Conservation (phyloP, 23 tunicate genomes). For the Halocynthia aurantium region DNA sequence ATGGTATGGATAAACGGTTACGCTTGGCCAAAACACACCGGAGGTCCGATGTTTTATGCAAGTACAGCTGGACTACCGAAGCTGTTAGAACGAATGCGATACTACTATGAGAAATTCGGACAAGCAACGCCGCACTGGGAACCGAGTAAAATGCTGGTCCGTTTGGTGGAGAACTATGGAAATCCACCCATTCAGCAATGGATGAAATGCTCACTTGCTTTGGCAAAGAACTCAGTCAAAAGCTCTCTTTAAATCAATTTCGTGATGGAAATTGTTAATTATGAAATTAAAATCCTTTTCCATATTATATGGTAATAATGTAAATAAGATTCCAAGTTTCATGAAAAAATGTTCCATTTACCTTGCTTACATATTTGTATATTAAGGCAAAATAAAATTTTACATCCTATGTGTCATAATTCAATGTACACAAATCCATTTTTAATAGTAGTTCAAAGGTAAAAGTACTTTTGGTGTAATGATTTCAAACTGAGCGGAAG, state of each 20-base stretch:
- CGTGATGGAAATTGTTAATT: no score
- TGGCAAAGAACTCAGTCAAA: neutral
- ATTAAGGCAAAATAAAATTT: no score
- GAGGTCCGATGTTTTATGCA: slow-evolving; percentile 88
- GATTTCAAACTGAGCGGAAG: no score
- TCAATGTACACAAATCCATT: no score
- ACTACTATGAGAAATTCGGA: slow-evolving; percentile 31
- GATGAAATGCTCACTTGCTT: slow-evolving; percentile 27
- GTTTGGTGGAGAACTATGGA: slow-evolving; percentile 57
- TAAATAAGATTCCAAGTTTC: no score
- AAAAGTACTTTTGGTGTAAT: no score
- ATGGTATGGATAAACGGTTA: slow-evolving; percentile 56
- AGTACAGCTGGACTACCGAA: slow-evolving; percentile 62
- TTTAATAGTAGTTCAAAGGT: no score
- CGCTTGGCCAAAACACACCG: slow-evolving; percentile 68
- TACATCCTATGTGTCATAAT: no score
- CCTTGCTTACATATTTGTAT: no score
- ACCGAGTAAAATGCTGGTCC: slow-evolving; percentile 64
- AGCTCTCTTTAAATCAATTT: neutral
- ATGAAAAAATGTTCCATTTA: no score
- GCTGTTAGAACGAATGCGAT: slow-evolving; percentile 51
- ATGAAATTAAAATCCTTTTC: no score
- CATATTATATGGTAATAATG: no score
- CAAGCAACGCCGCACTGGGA: slow-evolving; percentile 52
- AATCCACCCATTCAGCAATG: slow-evolving; percentile 56